Conservation (phyloP, 2,113 vertebrate species). For the Pelecanoides urinatrix region DNA sequence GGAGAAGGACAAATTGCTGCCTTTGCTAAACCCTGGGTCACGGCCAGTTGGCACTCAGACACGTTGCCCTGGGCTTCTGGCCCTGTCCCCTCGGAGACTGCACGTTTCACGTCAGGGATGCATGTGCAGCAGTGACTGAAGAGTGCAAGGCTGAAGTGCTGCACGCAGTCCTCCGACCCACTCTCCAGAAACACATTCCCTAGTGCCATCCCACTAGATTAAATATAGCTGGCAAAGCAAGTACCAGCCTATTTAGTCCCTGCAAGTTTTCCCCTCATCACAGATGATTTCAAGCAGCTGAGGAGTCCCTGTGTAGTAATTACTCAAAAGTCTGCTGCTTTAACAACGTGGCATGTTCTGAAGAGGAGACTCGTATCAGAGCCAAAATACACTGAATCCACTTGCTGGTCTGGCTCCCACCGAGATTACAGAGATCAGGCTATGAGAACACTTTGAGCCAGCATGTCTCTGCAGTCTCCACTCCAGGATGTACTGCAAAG, state of each 20-base stretch:
- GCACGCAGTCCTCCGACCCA: background rate
- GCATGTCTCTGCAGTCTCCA: conserved; percentile 63
- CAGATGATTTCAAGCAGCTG: background rate
- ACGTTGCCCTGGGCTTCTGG: background rate
- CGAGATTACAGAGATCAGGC: conserved; percentile 63
- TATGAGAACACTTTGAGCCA: conserved; percentile 64
- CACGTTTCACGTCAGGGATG: background rate
- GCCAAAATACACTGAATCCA: conserved; percentile 63
- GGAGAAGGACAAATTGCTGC: conserved; percentile 21
- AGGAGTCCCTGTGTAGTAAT: background rate
- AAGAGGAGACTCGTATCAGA: conserved; percentile 26
- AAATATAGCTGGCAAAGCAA: background rate
- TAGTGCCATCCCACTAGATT: background rate
- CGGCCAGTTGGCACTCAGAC: conserved; percentile 17
- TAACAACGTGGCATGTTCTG: conserved; percentile 58
- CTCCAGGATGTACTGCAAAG: conserved; percentile 64
- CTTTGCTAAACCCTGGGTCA: background rate
- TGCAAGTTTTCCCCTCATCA: background rate
- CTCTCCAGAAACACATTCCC: background rate
- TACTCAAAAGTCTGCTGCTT: conserved; percentile 16
- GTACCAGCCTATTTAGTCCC: background rate
- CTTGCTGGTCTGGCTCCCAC: conserved; percentile 67
- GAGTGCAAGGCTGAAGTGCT: background rate
- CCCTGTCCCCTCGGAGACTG: background rate
- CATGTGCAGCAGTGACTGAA: background rate